Evolutionary conservation across 2,113 vertebrate species (phyloP).

Genomic region (Macroglossus sobrinus): DNA sequence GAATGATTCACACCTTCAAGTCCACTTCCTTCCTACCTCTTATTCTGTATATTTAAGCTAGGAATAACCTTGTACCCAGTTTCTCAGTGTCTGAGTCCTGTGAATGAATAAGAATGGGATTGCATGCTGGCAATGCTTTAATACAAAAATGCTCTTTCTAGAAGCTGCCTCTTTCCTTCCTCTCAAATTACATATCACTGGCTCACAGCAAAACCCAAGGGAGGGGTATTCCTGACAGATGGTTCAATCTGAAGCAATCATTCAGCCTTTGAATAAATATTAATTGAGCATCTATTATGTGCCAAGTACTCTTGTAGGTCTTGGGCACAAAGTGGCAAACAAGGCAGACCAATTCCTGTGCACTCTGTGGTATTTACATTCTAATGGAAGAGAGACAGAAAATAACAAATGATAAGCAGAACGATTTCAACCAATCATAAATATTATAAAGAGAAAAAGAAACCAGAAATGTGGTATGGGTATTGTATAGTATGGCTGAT

Average conservation of each 20-base stretch:
- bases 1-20: slow-evolving; percentile 40
- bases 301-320: neutral
- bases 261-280: neutral
- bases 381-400: neutral
- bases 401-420: neutral
- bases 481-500: neutral
- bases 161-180: neutral
- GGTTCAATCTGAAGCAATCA: neutral
- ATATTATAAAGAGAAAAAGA: neutral
- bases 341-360: neutral
- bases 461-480: neutral
- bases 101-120: neutral
- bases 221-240: neutral
- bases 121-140: neutral
- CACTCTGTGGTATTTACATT: neutral
- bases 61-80: neutral
- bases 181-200: neutral
- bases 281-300: neutral
- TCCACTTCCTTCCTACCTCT: slow-evolving; percentile 37
- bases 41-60: neutral
- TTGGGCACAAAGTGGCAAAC: neutral
- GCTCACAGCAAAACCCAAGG: neutral
- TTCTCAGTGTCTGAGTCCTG: neutral
- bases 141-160: neutral
- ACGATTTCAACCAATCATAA: neutral